Base-by-base conservation (phyloP, 2,888 invertebrate genomes). In the Fissipunctia ypsillon region DNA sequence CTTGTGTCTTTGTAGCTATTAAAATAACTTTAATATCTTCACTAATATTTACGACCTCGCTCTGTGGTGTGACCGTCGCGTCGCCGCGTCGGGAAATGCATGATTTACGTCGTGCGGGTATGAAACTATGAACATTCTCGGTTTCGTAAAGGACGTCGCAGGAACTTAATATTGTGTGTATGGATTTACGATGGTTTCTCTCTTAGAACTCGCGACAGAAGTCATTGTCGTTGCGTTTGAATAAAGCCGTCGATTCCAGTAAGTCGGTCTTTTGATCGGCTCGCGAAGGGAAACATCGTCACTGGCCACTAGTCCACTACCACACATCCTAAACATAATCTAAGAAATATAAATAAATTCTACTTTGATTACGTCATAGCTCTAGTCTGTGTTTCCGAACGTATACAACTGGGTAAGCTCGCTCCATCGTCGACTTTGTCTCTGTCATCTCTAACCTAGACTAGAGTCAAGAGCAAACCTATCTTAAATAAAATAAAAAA, bases 21-120 rank as follows among this genome's bases (percentile, higher is more conserved):
- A 78, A 82, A 82, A 82, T 84, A 83, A 77, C 75, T 82, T 84
- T 68, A 71, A 73, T 84, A 80, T 84, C 73, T 86, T 67, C 68
- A 76, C 76, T 89, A 86, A 89, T 87, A 88, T 88, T 91, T 82
- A 87, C 87, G 88, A 85, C 91, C 91, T 92, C 90, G 90, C 78
- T 76, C 70, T 77, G 70, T 67, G 69, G 80, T 86, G 84, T 84
- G 86, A 87, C 85, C 81, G 84, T 81, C 89, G 85, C 85, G n/a
- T n/a, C n/a, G n/a, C n/a, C n/a, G n/a, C 82, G 84, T 81, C 89
- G 85, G 69, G 80, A 79, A 81, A 88, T 70, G 77, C 78, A 84
- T 84, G 76, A 87, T 88, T 86, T 84, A 87, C 83, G 85, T 81
- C 69, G 69, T 31, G 28, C 38, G 48, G 52, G 50, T 63, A 66